A percentile compares a stretch with the other conserved stretches of the same genome.
Evolutionary conservation across 2,797 vertebrate species (phyloP).

Genomic region (Ciconia nigra): DNA sequence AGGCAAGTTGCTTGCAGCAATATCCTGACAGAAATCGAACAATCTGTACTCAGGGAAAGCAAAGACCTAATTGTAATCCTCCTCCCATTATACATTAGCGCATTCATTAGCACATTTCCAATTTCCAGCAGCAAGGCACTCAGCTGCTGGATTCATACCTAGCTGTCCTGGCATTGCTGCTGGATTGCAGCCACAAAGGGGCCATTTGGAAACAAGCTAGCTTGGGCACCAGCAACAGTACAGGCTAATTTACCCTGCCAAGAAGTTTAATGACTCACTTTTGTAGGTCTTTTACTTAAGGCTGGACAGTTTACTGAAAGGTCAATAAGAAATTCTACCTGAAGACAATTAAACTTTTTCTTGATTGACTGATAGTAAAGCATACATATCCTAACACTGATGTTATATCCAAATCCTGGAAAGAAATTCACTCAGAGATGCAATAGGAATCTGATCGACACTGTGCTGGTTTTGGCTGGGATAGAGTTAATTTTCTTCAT

Average conservation of each 20-base stretch:
- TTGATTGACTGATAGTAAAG: neutral
- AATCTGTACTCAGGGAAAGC: neutral
- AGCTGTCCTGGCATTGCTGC: neutral
- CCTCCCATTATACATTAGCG: neutral
- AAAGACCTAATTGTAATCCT: neutral
- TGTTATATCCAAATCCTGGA: neutral
- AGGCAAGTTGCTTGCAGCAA: neutral
- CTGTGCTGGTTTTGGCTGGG: too few relatives aligned
- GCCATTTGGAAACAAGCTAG: neutral
- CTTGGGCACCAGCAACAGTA: neutral
- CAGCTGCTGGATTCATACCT: neutral
- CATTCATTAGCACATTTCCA: neutral
- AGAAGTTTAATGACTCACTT: neutral
- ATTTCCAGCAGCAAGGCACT: neutral
- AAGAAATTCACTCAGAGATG: neutral
- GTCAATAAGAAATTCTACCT: neutral
- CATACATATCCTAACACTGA: neutral
- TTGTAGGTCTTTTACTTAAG: neutral
- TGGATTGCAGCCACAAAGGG: neutral
- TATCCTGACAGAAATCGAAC: neutral
- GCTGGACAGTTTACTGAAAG: neutral
- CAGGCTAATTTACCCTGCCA: neutral
- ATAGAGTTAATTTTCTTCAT: too few relatives aligned
- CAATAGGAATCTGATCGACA: neutral
- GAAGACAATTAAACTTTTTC: neutral